phyloP scores from a whole-genome alignment of 2,113 vertebrate genomes.

The Carettochelys insculpta region DNA sequence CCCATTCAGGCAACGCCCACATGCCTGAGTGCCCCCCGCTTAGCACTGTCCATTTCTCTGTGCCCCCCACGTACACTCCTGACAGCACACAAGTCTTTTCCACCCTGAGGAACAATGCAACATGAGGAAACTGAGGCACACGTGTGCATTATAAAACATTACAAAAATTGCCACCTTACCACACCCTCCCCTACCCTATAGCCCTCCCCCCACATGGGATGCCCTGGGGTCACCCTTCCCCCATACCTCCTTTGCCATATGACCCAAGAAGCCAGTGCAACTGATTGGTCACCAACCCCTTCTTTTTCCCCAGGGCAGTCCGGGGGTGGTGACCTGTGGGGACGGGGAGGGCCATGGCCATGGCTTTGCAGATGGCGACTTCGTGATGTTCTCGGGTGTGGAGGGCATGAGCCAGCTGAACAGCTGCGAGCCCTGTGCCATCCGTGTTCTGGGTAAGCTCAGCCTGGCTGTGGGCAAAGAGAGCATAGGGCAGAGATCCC shows the following conservation, averaged over 20 bases:
- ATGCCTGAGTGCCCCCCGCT: too few species aligned
- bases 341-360: conserved; percentile 25
- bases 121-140: too few species aligned
- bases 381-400: conserved; percentile 83
- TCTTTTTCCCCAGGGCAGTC: conserved; percentile 74
- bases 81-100: background rate
- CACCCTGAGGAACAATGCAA: too few species aligned
- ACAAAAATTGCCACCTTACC: too few species aligned
- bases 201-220: background rate
- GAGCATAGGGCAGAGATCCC: background rate
- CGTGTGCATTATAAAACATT: too few species aligned
- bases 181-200: background rate
- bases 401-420: conserved; percentile 92
- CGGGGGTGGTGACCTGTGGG: conserved; percentile 78
- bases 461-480: rapidly evolving
- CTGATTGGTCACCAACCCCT: background rate
- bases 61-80: background rate
- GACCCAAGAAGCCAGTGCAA: background rate
- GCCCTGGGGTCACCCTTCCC: background rate
- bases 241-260: background rate
- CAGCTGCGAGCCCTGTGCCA: conserved; percentile 46
- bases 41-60: too few species aligned
- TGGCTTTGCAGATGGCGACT: conserved; percentile 61
- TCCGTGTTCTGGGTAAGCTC: conserved; percentile 75
- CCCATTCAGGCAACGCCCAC: background rate